Percentiles rank a stretch among this genome's conserved stretches.
phyloP scores from a whole-genome alignment of 2,888 invertebrate species.

The Cheilosia soror region DNA sequence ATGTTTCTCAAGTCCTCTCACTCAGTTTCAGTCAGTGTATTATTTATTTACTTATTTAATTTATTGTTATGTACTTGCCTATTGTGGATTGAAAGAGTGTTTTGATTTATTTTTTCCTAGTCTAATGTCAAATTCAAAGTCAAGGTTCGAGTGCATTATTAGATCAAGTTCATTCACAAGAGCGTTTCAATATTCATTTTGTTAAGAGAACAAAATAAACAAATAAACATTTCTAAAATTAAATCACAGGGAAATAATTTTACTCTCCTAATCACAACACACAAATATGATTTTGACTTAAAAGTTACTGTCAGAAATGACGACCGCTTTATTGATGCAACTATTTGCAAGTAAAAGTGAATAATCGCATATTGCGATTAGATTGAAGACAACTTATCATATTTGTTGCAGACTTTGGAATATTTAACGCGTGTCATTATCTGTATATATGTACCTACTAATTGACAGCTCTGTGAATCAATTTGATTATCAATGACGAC shows the following conservation, averaged over 20 bases:
- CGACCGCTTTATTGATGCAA: background rate
- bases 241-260: constrained; percentile 20
- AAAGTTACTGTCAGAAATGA: background rate
- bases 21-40: background rate
- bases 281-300: background rate
- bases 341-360: background rate
- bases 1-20: constrained; percentile 2
- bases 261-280: constrained; percentile 5
- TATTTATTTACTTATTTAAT: constrained; percentile 16
- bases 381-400: background rate
- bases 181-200: constrained; percentile 4
- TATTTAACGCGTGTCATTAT: constrained; percentile 5
- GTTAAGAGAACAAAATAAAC: constrained; percentile 1
- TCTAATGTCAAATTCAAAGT: constrained; percentile 55
- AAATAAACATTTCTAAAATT: constrained; percentile 42
- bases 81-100: background rate
- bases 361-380: background rate
- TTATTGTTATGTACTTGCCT: constrained; percentile 10
- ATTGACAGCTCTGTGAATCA: constrained; percentile 10
- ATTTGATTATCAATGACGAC: constrained; percentile 17
- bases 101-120: constrained; percentile 5
- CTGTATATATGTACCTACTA: background rate
- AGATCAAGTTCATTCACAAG: constrained; percentile 40
- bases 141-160: constrained; percentile 45
- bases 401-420: background rate